Base-by-base conservation (phyloP, 2,113 vertebrate genomes). In the Clinocottus analis region DNA sequence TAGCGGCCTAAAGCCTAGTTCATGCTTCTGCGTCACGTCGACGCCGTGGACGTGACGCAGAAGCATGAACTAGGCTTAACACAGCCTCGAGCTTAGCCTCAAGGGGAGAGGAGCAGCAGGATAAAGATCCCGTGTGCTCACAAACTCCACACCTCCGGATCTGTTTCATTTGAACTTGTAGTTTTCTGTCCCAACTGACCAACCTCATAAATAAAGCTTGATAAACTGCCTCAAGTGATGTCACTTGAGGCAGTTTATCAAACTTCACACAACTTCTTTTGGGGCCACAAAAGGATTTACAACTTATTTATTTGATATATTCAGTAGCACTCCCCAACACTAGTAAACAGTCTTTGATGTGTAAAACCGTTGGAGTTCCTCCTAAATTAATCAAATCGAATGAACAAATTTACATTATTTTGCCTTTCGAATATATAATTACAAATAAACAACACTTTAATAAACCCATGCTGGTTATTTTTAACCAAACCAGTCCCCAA, bases 391-490 rank as follows among this genome's bases (percentile, higher is more conserved):
- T 41, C 35, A 39, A 45, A 10, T 41, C 35, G 29, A 45, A 14
- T 25, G 9, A 64, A 39, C 59, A 25, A 23, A 64, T 37, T 13
- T 7, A 59, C 6, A 66, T 51, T n/a, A n/a, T 58, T 65, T 39
- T 37, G 27, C 21, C 37, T 47, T 31, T 49, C 65, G 61, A n/a
- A 62, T 64, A 64, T 37, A 47, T 27, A 29, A 29, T 77, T 41
- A 62, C 11, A 29, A 53, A 43, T 71, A 23, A 66, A 64, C 39
- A 39, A 49, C 33, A 64, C 58, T n/a, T 37, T 10, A 17, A 29
- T 51, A 53, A 63, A 74, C n/a, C 10, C 51, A 51, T 43, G 63
- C 63, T 53, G 31, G 49, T 29, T 72, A 49, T 62, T 49, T 53
- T 43, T 35, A 39, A 61, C 49, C 61, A 37, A 67, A 53, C 43